phyloP scores from a whole-genome alignment of 2,797 vertebrate species.

The Leptatherina wallacei region DNA sequence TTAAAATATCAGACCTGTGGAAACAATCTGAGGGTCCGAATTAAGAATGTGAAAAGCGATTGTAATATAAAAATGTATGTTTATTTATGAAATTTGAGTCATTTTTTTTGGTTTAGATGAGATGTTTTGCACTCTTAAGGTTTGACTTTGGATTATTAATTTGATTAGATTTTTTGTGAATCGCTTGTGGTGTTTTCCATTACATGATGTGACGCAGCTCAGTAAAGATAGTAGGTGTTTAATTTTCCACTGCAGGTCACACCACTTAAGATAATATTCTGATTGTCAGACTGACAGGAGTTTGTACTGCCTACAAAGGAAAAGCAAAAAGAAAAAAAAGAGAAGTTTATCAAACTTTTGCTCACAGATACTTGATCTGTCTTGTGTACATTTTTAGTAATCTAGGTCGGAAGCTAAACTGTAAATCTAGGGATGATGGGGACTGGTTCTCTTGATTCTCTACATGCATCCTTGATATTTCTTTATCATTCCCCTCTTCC shows the following conservation, averaged over 20 bases:
- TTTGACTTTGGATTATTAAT: not conserved
- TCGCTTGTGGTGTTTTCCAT: constrained; percentile 11
- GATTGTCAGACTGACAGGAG: not conserved
- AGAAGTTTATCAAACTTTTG: not conserved
- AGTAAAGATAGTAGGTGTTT: not conserved
- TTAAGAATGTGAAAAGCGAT: constrained; percentile 53
- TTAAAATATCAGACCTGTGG: not conserved
- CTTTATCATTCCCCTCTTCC: constrained; percentile 19
- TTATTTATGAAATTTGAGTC: constrained; percentile 54
- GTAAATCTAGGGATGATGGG: constrained; percentile 3
- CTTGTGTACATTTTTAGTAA: constrained; percentile 29
- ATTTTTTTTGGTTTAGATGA: constrained; percentile 28
- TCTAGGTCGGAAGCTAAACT: constrained; percentile 19
- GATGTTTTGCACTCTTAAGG: constrained; percentile 50
- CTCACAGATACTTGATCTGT: constrained; percentile 23
- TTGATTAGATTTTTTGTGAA: constrained; percentile 17
- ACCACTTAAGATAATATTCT: not conserved
- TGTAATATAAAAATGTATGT: constrained; percentile 24
- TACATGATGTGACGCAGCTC: not conserved
- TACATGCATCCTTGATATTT: constrained; percentile 3
- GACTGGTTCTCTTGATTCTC: constrained; percentile 16
- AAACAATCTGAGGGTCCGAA: constrained; percentile 5
- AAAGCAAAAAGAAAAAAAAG: no score
- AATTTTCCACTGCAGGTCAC: not conserved
- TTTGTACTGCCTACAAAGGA: not conserved